A percentile compares a stretch with the other conserved stretches of the same genome.
These are phyloP conservation scores for Phenganax stokvisi DNA, from an alignment of 92 coral and sea anemone genomes.

Conservation along the genomic window DNA sequence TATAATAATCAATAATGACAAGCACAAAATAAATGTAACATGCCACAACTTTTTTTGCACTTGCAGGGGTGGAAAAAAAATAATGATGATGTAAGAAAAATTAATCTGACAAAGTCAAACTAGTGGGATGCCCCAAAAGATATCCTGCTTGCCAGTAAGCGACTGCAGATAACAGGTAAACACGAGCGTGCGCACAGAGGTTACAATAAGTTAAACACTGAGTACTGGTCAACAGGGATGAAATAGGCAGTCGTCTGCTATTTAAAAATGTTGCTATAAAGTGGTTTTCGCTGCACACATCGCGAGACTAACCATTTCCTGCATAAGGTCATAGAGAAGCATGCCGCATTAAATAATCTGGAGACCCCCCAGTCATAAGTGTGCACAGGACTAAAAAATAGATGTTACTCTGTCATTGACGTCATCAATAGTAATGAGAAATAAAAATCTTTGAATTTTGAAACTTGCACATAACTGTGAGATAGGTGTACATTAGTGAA, in stretches of 20 bases:
- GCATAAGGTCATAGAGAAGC: background rate
- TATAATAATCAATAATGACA: background rate
- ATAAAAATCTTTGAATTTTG: background rate
- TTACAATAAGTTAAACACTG: constrained; percentile 14
- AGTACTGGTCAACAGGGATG: constrained; percentile 24
- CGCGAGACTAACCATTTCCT: constrained; percentile 7
- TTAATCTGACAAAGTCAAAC: constrained; percentile 7
- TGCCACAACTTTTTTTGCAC: background rate
- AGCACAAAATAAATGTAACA: background rate
- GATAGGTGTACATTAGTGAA: background rate
- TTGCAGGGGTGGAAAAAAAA: constrained; percentile 22
- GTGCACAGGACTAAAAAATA: background rate
- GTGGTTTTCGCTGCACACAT: constrained; percentile 10
- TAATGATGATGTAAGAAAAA: constrained; percentile 17
- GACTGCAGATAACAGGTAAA: constrained; percentile 15
- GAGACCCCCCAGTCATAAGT: constrained; percentile 5
- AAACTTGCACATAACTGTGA: background rate
- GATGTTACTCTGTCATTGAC: background rate
- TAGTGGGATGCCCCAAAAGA: background rate
- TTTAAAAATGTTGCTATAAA: background rate
- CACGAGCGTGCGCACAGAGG: background rate
- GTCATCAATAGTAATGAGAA: background rate
- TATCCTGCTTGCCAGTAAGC: constrained; percentile 27
- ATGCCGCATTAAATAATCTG: background rate
- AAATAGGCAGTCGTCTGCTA: constrained; percentile 6